Evolutionary conservation across 2,888 invertebrate species (phyloP).

Genomic region (Synergus japonicus): DNA sequence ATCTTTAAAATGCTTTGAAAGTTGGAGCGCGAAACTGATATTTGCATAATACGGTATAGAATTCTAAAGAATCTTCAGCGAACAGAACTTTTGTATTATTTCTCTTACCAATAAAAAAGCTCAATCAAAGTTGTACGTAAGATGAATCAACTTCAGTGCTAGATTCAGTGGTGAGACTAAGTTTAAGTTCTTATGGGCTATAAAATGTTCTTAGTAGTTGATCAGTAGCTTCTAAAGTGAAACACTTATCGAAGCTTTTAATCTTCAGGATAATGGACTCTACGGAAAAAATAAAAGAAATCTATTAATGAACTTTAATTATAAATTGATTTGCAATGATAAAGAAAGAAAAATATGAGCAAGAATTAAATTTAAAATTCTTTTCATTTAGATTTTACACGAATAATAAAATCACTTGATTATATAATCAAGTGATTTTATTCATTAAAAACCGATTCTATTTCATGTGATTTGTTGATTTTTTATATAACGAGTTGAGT

Average conservation of each 20-base stretch:
- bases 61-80: neutral
- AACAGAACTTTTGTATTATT: neutral
- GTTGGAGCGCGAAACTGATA: neutral
- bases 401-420: no score
- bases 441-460: slow-evolving; percentile 1
- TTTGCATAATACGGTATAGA: neutral
- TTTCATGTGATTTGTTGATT: neutral
- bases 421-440: neutral
- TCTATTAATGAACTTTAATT: neutral
- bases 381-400: neutral
- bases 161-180: neutral
- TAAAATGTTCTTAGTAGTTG: neutral
- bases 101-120: neutral
- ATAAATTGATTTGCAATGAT: neutral
- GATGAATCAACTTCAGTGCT: neutral
- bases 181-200: neutral
- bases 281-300: neutral
- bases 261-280: neutral
- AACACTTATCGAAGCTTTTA: neutral
- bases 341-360: neutral
- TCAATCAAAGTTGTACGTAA: neutral
- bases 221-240: neutral
- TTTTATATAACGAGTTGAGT: neutral
- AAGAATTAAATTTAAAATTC: neutral
- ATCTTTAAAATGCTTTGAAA: neutral